Base-by-base conservation (phyloP, 2,888 invertebrate genomes). In the Dicranocentrus wangi region DNA sequence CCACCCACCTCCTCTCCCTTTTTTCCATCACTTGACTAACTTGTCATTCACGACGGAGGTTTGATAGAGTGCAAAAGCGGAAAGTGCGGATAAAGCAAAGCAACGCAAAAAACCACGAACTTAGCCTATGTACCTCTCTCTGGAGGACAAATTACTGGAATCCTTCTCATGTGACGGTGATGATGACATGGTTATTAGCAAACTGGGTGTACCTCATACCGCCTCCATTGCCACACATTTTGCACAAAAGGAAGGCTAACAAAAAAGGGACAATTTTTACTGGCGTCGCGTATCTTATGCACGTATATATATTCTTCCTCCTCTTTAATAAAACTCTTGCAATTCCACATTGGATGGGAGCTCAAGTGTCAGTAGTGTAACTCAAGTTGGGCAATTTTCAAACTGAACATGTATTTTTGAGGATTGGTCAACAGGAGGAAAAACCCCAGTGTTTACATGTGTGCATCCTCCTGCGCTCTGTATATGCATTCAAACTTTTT, bases 151-250 rank as follows among this genome's bases (percentile, higher is more conserved):
- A 55, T 55, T 55, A 55, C 55, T 55, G 1, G 10, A 3, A 25
- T 23, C 25, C 55, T 55, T 47, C n/a, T 47, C 25, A 55, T 25
- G 55, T 23, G 55, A 25, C 55, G 25, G 25, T 25, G 55, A 55
- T 55, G 55, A 55, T 55, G 55, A 55, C 55, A 55, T 55, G 55
- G 25, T 55, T 23, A 55, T 25, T 55, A 55, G 55, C 55, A 25
- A 10, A 10, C 13, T 55, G 55, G 23, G 13, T 23, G 25, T 3
- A 55, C 2, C 55, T 55, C 39, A 39, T 39, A 39, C 5, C 39
- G 5, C 47, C n/a, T 47, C 47, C 47, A 3, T 15, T 47, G 15
- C n/a, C 47, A 47, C 32, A 10, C 32, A 32, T 32, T 7, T 32
- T 3, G 10, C 5, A 32, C 32, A 10, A 32, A 47, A 47, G 15